Base-by-base conservation (phyloP, 2,797 vertebrate species). In the Ataeniobius toweri region DNA sequence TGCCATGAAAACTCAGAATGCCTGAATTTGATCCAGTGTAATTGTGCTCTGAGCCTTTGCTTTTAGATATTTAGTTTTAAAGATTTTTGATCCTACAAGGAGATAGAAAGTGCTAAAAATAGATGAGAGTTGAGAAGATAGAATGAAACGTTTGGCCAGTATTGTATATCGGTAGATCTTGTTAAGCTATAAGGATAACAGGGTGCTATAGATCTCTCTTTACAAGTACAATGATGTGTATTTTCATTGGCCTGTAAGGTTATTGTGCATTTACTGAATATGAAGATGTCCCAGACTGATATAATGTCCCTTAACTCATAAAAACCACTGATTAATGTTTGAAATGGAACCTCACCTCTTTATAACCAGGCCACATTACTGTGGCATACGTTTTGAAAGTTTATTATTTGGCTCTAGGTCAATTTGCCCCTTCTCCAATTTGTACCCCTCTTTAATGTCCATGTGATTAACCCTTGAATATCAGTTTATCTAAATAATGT, bases 291-390 rank as follows among this genome's bases (percentile, higher is more conserved):
- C 80, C 75, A 51, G 78, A 86, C 83, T 91, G 85, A 82, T 6
- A 84, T 86, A 78, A 85, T 88, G 79, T 90, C 77, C 76, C 74
- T 74, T 61, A 77, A 78, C 79, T 75, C 89, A 90, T 89, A 91
- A 86, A 85, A 76, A 90, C 69, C 85, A 92, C 89, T 86, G 75
- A 83, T 79, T 89, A 81, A 76, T 86, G 74, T 85, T 84, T 88
- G 24, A 77, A 81, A 86, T 84, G 73, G 77, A 74, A 74, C 82
- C 67, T 78, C 61, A 89, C 76, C 53, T 89, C 85, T 80, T 74
- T 83, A 5, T 9, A 44, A 9, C 24, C 12, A 24, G 8, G 1
- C 26, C 58, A 56, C 36, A 48, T 41, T 59, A 13, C 3, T 74
- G 69, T 22, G 50, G 50, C 28, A 53, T 1, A 6, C 44, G 9